Conservation (phyloP, 2,888 invertebrate genomes). For the Apocheima hispidaria region DNA sequence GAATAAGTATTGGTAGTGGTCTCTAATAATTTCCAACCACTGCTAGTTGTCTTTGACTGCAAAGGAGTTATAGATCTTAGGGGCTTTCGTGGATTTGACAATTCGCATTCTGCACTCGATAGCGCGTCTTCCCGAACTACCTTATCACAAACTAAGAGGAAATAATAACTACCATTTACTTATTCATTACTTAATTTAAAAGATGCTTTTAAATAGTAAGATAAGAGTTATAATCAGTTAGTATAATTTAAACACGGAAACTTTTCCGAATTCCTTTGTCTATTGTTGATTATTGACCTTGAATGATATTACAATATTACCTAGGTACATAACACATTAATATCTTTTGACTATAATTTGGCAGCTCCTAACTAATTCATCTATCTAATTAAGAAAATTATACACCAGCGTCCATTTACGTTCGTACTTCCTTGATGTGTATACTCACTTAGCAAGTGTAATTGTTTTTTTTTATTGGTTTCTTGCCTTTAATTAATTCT, state of each 20-base stretch:
- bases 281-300: slow-evolving; percentile 36
- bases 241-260: slow-evolving; percentile 13
- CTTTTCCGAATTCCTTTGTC: slow-evolving; percentile 30
- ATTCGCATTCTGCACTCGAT: too few species aligned
- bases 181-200: too few species aligned
- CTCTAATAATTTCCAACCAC: too few species aligned
- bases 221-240: slow-evolving; percentile 7
- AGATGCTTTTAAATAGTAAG: slow-evolving; percentile 1
- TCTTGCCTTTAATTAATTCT: slow-evolving; percentile 47
- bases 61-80: too few species aligned
- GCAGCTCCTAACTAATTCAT: slow-evolving; percentile 28
- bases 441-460: slow-evolving; percentile 27
- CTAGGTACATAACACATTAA: slow-evolving; percentile 23
- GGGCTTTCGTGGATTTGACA: too few species aligned
- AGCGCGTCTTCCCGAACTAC: too few species aligned
- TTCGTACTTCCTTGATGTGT: slow-evolving; percentile 33
- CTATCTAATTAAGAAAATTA: slow-evolving; percentile 43
- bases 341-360: slow-evolving; percentile 25
- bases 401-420: slow-evolving; percentile 22
- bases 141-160: too few species aligned
- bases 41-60: too few species aligned
- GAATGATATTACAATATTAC: slow-evolving; percentile 28
- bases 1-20: too few species aligned
- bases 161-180: too few species aligned
- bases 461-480: slow-evolving; percentile 23